Base-by-base conservation (phyloP, 2,113 vertebrate species). In the Pterophyllum scalare region DNA sequence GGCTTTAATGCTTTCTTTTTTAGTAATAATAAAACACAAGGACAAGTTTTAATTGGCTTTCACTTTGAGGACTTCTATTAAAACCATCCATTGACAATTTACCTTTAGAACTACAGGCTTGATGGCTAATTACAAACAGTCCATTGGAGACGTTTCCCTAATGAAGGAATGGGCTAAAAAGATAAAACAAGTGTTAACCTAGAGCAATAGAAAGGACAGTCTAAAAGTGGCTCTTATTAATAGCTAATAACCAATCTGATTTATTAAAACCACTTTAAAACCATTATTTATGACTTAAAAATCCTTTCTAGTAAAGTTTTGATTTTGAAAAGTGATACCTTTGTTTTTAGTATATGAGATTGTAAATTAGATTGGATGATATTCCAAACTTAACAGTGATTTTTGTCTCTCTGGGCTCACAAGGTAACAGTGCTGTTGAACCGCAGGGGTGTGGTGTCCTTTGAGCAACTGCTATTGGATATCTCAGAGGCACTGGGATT, bases 401-500 rank as follows among this genome's bases (percentile, higher is more conserved):
- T 28, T 74, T 35, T 38, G 4, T 84, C 3, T 77, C 56, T 79
- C 5, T 40, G 19, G 80, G 19, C 54, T 82, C 20, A 46, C 43
- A 80, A 95, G 94, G 89, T 95, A 10, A 94, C 94, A 0, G 92
- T 99, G 84, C 96, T 99, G 57, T 95, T 99, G 72, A 99, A 98
- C 89, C 95, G 96, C n/a, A 96, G 97, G 20, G 97, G 97, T 0
- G 97, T 98, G 56, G 97, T 98, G 93, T 97, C 97, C 1, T 98
- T 97, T 49, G 98, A 99, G 79, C 97, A 99, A 82, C 95, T 99
- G 76, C 64, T 98, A 60, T 93, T 96, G 2, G 98, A 99, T 82
- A 95, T 99, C 82, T 99, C 98, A 0, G 98, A 99, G 93, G 97
- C 97, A 13, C 79, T 99, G 94, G 98, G 98, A 31, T 97, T 97